Evolutionary conservation across 2,113 vertebrate species (phyloP).

Genomic region (Psilopogon haemacephalus): DNA sequence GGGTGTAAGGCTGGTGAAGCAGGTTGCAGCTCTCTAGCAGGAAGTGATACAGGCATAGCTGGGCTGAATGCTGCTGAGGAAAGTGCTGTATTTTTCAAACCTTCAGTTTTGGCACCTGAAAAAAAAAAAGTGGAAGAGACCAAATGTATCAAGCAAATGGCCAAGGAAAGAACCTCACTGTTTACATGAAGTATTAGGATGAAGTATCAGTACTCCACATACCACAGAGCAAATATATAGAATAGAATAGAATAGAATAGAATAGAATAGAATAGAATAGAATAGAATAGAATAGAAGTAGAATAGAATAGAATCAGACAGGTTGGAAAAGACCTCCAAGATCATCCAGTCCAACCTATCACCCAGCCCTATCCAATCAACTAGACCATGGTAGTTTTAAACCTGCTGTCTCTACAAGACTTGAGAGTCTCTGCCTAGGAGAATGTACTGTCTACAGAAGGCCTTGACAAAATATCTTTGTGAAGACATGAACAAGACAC

Average conservation of each 20-base stretch:
- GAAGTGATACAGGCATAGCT: conserved; percentile 25
- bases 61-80: neutral
- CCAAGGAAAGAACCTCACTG: neutral
- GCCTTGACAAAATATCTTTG: neutral
- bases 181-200: neutral
- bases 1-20: conserved; percentile 53
- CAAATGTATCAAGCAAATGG: neutral
- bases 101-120: conserved; percentile 35
- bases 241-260: no score
- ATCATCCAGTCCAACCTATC: no score
- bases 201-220: neutral
- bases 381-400: neutral
- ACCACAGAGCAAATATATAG: neutral
- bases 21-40: conserved; percentile 1
- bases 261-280: no score
- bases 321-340: no score
- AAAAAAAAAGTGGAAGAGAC: neutral
- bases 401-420: neutral
- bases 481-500: neutral
- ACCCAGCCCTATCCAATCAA: no score
- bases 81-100: neutral
- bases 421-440: neutral
- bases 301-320: no score
- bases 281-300: no score
- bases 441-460: neutral